Base-by-base conservation (phyloP, 2,888 invertebrate species). In the Polydesmus complanatus region DNA sequence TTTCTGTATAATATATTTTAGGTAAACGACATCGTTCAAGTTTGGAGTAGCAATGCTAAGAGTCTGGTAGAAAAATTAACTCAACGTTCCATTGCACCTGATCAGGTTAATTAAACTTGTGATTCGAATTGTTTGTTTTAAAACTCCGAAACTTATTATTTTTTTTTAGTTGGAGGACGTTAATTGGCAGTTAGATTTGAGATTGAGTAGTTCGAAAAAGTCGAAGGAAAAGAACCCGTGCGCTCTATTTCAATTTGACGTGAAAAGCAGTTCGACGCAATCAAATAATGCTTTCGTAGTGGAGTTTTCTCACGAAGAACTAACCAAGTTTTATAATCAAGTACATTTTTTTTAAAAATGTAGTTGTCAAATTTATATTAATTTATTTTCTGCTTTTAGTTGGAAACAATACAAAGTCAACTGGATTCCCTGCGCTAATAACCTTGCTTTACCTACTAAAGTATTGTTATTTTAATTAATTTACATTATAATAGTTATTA, bases 291-390 rank as follows among this genome's bases (percentile, higher is more conserved):
- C 70, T 60, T 67, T 72, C 3, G 63, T 67, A 27, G 63, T 73
- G 63, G 73, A 73, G 64, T 73, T 73, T 66, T 70, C 69, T 21
- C 73, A 73, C 63, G 68, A 71, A 53, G 71, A 73, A 65, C 64
- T 73, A 8, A 72, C 70, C 62, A 63, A 64, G 26, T 72, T 72
- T 62, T 73, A 72, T 60, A 70, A 69, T 62, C 70, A 73, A 69
- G 70, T 72, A 65, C 14, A n/a, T 11, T 22, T 54, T 8, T 11
- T 18, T 14, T 14, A 25, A 50, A 26, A 18, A 19, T 21, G 5
- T 51, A 58, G 52, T 25, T 2, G 51, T 5, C 27, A 14, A 52
- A 23, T 50, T 52, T 52, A 11, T 52, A 11, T 5, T 23, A 5
- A 2, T 59, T 1, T 51, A 23, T 5, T 51, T 21, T 51, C 19